Evolutionary conservation across 2,797 vertebrate genomes (phyloP).

Genomic region (Eidolon dupreanum): DNA sequence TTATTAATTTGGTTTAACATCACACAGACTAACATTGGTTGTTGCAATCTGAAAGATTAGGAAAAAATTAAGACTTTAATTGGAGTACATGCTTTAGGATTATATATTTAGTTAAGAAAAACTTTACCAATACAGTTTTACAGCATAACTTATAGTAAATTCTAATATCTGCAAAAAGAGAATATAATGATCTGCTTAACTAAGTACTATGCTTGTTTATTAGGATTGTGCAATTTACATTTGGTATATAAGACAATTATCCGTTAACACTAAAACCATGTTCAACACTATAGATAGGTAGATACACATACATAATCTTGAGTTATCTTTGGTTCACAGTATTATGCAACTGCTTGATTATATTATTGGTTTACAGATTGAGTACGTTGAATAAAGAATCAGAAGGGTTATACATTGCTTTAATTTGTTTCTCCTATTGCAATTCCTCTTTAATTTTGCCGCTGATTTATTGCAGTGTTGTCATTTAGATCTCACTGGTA

Average conservation of each 20-base stretch:
- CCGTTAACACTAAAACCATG: background rate
- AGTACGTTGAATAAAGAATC: background rate
- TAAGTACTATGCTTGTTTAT: background rate
- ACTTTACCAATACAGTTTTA: background rate
- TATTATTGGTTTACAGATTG: slow-evolving; percentile 12
- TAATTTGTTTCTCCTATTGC: background rate
- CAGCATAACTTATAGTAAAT: background rate
- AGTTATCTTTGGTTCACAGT: background rate
- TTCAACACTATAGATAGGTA: background rate
- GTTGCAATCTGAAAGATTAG: background rate
- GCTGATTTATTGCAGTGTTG: background rate
- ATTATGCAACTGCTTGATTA: background rate
- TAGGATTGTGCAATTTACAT: background rate
- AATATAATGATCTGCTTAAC: background rate
- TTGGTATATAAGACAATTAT: background rate
- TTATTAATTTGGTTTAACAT: background rate
- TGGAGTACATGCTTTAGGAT: background rate
- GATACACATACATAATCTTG: background rate
- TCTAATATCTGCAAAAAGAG: background rate
- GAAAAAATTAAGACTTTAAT: background rate
- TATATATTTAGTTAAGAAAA: slow-evolving; percentile 26
- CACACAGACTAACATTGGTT: background rate
- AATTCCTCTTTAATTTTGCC: slow-evolving; percentile 38
- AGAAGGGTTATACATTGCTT: background rate
- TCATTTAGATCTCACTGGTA: slow-evolving; percentile 33